Conservation (phyloP, 2,797 vertebrate species). For the Otus scops region DNA sequence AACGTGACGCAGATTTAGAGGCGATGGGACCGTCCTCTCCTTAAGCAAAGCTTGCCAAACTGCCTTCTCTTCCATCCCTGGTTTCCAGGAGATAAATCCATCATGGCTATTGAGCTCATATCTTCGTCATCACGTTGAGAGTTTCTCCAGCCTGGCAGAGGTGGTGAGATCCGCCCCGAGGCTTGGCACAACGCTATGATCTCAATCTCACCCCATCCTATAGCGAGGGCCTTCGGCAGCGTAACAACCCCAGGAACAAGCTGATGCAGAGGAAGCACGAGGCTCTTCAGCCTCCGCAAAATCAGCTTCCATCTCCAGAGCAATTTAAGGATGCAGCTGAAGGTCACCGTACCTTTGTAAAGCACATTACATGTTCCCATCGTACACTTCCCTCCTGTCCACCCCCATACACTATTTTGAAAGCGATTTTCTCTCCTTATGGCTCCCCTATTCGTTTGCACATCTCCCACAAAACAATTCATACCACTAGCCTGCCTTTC, state of each 20-base stretch:
- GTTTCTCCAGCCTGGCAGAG: not conserved
- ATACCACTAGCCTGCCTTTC: not conserved
- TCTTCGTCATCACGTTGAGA: not conserved
- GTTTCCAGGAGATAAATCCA: not conserved
- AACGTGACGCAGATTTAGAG: not conserved
- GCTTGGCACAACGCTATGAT: fast-evolving
- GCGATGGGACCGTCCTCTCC: not conserved
- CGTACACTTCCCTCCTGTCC: slow-evolving; percentile 45
- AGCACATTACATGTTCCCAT: not conserved
- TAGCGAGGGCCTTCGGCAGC: not conserved
- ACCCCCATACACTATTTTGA: slow-evolving; percentile 17
- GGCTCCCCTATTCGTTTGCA: not conserved
- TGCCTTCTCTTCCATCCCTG: not conserved
- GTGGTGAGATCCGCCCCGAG: not conserved
- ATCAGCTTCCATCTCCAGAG: not conserved
- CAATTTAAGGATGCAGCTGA: not conserved
- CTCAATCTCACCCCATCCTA: not conserved
- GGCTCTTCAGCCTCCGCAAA: not conserved
- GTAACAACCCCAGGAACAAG: not conserved
- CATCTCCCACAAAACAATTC: slow-evolving; percentile 17
- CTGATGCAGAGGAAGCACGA: not conserved
- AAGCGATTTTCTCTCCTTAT: not conserved
- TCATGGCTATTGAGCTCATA: not conserved
- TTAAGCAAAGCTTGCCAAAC: not conserved
- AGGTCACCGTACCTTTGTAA: slow-evolving; percentile 28